Evolutionary conservation across 2,113 vertebrate species (phyloP), one percentile per base, ranked within the genome.

Genomic region (Daphoenositta chrysoptera): DNA sequence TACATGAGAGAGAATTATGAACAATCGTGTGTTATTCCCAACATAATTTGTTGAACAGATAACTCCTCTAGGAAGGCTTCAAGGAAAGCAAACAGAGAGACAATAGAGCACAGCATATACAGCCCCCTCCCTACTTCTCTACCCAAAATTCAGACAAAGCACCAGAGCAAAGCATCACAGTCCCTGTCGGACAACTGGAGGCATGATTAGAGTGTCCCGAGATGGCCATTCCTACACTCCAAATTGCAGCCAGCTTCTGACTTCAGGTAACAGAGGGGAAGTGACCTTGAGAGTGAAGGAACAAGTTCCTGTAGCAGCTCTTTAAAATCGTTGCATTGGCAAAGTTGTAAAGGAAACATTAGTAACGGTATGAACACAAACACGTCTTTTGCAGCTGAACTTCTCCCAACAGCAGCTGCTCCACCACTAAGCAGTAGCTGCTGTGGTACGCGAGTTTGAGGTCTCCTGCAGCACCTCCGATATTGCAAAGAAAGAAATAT

Each of bases 381-480:
- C 28, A 4, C 0, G 3, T 71, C 30, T 39, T 35, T 15, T 15
- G 10, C 79, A 69, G 54, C 87, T 14, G 50, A 64, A 7, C 26
- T 14, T 6, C 11, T 13, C 45, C 18, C 9, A 3, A 1, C 0
- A 24, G 69, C 69, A 42, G 53, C 68, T 72, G 53, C 21, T 48
- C 30, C 7, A 6, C 45, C n/a, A 78, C 53, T 2, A 0, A 7
- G 30, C 37, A 33, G 68, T 0, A 7, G 37, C 45, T 30, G 0
- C 77, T 17, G 35, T 1, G 19, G 51, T 51, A 3, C 9, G 1
- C 0, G 1, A 15, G 2, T 48, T 15, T 11, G 73, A 37, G 24
- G 11, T n/a, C 22, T 40, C 69, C 30, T 14, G 13, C 72, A 51
- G 37, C n/a, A 18, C 8, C 47, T n/a, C 42, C 73, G 20, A 1